A percentile compares a stretch with the other conserved stretches of the same genome.
Evolutionary conservation across 1,140 invertebrate genomes (phyloP).

Genomic region (Metopolophium dirhodum): DNA sequence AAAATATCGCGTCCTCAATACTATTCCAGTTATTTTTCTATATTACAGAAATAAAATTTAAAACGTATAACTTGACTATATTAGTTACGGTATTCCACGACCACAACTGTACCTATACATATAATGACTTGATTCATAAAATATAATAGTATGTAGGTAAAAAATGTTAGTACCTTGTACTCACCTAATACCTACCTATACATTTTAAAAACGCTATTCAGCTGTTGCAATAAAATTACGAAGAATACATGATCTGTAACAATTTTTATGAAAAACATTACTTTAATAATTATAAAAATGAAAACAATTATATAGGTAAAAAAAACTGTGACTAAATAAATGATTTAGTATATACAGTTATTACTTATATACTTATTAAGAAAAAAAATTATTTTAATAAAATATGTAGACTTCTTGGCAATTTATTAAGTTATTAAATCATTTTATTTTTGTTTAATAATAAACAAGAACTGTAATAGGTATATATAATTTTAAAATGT

Average conservation of each 20-base stretch:
- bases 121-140: background rate
- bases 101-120: background rate
- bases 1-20: background rate
- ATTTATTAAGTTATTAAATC: no score
- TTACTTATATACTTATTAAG: background rate
- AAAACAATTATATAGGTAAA: background rate
- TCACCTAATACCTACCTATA: background rate
- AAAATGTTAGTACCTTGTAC: background rate
- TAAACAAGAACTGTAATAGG: no score
- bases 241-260: background rate
- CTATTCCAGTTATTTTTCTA: background rate
- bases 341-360: background rate
- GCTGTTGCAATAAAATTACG: background rate
- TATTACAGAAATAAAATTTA: background rate
- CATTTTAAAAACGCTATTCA: background rate
- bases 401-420: no score
- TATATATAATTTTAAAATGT: no score
- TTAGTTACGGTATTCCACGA: background rate
- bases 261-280: background rate
- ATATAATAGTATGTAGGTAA: background rate
- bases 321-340: background rate
- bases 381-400: background rate
- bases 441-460: no score
- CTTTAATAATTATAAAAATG: background rate
- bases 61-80: background rate